phyloP scores from a whole-genome alignment of 2,888 invertebrate species.

The Amphimallon solstitiale region DNA sequence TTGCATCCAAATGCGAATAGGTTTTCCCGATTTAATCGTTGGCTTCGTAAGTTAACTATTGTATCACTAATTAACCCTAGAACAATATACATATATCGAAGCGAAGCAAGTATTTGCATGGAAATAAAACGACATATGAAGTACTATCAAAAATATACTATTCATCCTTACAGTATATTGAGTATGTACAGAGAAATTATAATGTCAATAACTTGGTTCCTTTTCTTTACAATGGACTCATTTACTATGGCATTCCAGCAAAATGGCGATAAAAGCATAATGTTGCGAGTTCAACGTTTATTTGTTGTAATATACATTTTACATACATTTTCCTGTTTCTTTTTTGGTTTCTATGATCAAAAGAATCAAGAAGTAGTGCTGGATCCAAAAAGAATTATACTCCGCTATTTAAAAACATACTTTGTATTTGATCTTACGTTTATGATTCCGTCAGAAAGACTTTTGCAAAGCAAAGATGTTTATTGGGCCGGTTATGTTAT shows the following conservation, averaged over 20 bases:
- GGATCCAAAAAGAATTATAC: neutral
- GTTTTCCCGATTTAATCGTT: neutral
- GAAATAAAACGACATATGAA: slow-evolving; percentile 19
- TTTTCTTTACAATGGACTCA: slow-evolving; percentile 11
- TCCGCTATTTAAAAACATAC: neutral
- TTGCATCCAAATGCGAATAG: slow-evolving; percentile 12
- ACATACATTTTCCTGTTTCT: slow-evolving; percentile 10
- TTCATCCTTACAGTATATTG: slow-evolving; percentile 21
- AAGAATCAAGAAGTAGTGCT: slow-evolving; percentile 4
- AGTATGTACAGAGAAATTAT: slow-evolving; percentile 20
- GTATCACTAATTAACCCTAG: slow-evolving; percentile 10
- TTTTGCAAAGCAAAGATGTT: neutral
- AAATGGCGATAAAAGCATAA: neutral
- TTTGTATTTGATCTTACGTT: slow-evolving; percentile 9
- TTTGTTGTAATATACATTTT: neutral
- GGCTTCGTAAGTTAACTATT: neutral
- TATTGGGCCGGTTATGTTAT: slow-evolving; percentile 1
- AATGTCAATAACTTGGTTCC: slow-evolving; percentile 29
- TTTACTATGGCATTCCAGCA: slow-evolving; percentile 13
- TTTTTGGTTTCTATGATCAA: slow-evolving; percentile 22
- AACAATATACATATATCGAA: slow-evolving; percentile 5
- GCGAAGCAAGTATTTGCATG: slow-evolving; percentile 15
- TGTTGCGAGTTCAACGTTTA: neutral
- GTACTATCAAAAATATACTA: neutral
- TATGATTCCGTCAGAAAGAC: neutral